These are phyloP conservation scores for Phycodurus eques DNA, from an alignment of 2,113 vertebrate genomes.

Conservation along the genomic window DNA sequence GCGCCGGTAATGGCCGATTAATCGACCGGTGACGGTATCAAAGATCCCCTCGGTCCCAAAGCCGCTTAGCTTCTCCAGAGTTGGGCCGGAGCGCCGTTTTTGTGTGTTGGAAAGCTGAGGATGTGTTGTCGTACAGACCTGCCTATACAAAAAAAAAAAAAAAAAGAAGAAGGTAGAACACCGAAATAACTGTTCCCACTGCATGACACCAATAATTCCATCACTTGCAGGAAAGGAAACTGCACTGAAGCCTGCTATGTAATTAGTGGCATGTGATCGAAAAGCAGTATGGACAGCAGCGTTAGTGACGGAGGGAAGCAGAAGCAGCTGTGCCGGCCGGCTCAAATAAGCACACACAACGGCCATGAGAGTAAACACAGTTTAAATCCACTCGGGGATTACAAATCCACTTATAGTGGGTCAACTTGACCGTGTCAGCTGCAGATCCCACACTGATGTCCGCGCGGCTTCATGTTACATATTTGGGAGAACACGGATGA, in stretches of 20 bases:
- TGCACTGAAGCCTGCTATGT: constrained; percentile 7
- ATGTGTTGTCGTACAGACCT: constrained; percentile 30
- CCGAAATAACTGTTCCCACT: constrained; percentile 14
- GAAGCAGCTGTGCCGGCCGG: constrained; percentile 50
- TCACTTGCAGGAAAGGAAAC: constrained; percentile 12
- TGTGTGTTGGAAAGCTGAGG: constrained; percentile 35
- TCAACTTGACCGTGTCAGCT: constrained; percentile 59
- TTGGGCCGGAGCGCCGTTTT: constrained; percentile 39
- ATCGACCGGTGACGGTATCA: constrained; percentile 62
- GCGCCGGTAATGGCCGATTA: constrained; percentile 59
- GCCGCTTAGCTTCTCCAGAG: constrained; percentile 55
- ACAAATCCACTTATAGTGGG: constrained; percentile 69
- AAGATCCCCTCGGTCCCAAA: constrained; percentile 53
- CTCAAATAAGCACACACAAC: constrained; percentile 33
- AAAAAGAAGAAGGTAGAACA: constrained; percentile 8
- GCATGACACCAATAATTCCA: constrained; percentile 14
- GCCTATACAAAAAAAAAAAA: not conserved
- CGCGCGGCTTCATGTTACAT: constrained; percentile 33
- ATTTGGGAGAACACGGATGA: constrained; percentile 33
- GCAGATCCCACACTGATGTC: constrained; percentile 48
- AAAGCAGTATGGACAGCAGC: constrained; percentile 33
- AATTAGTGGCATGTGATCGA: constrained; percentile 37
- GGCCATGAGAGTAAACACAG: constrained; percentile 57
- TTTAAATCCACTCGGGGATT: constrained; percentile 68
- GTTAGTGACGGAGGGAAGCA: constrained; percentile 38